phyloP scores from a whole-genome alignment of 1,140 invertebrate genomes.

The Episyrphus balteatus region DNA sequence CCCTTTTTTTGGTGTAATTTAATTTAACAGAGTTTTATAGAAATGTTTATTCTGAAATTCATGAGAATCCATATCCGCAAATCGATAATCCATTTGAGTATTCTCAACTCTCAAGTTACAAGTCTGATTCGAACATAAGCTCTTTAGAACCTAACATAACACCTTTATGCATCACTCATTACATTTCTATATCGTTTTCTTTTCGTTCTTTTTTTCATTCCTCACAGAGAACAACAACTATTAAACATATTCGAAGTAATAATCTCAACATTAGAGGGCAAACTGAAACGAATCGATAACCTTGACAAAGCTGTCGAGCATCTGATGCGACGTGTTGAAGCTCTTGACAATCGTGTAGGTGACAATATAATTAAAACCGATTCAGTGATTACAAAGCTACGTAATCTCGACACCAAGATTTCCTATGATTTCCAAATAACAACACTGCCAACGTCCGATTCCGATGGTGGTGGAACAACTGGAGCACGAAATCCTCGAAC shows the following conservation, averaged over 20 bases:
- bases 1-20: too few relatives aligned
- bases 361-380: constrained; percentile 77
- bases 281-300: constrained; percentile 75
- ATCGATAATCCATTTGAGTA: too few relatives aligned
- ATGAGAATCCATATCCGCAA: too few relatives aligned
- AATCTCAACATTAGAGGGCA: constrained; percentile 74
- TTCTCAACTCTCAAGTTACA: too few relatives aligned
- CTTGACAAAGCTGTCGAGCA: constrained; percentile 75
- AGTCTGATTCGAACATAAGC: too few relatives aligned
- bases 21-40: too few relatives aligned
- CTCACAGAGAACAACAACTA: constrained; percentile 75
- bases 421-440: constrained; percentile 40
- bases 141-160: too few relatives aligned
- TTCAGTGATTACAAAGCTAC: constrained; percentile 60
- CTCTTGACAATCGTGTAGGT: constrained; percentile 63
- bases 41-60: too few relatives aligned
- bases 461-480: constrained; percentile 11
- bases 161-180: too few relatives aligned
- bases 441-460: background rate
- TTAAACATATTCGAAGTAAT: constrained; percentile 82
- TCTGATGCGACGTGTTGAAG: constrained; percentile 69
- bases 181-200: too few relatives aligned
- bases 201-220: too few relatives aligned
- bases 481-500: constrained; percentile 11
- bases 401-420: constrained; percentile 58